Evolutionary conservation across 2,888 invertebrate genomes (phyloP).

Genomic region (Tiliacea aurago): DNA sequence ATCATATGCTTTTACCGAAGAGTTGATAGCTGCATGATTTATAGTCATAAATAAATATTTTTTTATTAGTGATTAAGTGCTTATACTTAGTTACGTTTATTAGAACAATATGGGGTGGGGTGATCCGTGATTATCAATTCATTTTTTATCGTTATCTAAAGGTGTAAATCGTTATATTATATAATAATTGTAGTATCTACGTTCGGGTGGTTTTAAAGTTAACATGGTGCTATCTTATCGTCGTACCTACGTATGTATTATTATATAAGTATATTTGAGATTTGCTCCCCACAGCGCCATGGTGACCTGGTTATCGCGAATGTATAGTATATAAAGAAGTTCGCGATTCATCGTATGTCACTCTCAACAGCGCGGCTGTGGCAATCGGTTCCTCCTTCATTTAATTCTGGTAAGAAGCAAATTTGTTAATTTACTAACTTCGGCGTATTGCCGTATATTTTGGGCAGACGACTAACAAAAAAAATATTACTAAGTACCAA

Average conservation of each 20-base stretch:
- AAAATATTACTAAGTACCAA: neutral
- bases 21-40: neutral
- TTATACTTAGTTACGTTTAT: constrained; percentile 1
- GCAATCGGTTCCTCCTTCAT: constrained; percentile 13
- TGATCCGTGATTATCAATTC: constrained; percentile 15
- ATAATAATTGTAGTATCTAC: constrained; percentile 1
- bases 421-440: neutral
- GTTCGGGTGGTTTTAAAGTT: constrained; percentile 3
- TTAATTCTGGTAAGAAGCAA: constrained; percentile 31
- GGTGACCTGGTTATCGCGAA: constrained; percentile 36
- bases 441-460: neutral
- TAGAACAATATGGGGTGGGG: constrained; percentile 14
- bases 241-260: neutral
- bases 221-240: constrained; percentile 26
- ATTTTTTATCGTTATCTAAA: constrained; percentile 14
- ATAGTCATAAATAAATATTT: constrained; percentile 1
- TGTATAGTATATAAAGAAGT: constrained; percentile 33
- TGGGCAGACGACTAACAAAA: neutral
- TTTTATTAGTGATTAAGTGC: constrained; percentile 14
- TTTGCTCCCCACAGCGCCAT: constrained; percentile 17
- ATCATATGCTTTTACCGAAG: neutral
- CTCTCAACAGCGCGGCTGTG: constrained; percentile 26
- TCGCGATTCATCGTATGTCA: constrained; percentile 12
- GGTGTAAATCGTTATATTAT: constrained; percentile 5
- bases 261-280: neutral